A percentile compares a stretch with the other conserved stretches of the same genome.
Evolutionary conservation across 2,113 vertebrate genomes (phyloP).

Genomic region (Larimichthys crocea): DNA sequence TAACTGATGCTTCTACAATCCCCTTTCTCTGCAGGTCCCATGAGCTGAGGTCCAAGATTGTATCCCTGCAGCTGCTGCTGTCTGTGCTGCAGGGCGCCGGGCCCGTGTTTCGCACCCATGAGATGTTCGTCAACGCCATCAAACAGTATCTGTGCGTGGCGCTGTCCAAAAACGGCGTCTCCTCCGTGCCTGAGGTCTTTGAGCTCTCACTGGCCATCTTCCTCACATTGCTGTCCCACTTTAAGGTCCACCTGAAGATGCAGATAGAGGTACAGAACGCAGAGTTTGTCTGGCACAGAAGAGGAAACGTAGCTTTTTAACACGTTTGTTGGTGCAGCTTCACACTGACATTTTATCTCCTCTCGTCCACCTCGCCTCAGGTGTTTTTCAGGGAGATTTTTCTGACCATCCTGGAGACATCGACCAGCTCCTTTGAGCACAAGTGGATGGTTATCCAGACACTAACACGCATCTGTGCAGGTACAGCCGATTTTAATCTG

Average conservation of each 20-base stretch:
- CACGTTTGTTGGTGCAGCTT: background rate
- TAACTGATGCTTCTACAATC: background rate
- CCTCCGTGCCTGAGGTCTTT: constrained; percentile 97
- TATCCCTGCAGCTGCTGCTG: constrained; percentile 95
- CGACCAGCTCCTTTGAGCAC: constrained; percentile 97
- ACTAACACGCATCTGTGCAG: constrained; percentile 98
- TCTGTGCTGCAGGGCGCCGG: constrained; percentile 96
- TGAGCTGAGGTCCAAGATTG: constrained; percentile 95
- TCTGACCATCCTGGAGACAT: constrained; percentile 97
- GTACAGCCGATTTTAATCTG: constrained; percentile 71
- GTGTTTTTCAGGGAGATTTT: constrained; percentile 99
- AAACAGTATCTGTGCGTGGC: constrained; percentile 99
- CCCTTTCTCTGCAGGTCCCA: constrained; percentile 88
- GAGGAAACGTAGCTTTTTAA: too few species aligned
- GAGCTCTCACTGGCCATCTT: constrained; percentile 99
- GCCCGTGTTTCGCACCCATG: constrained; percentile 94
- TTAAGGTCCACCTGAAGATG: constrained; percentile 99
- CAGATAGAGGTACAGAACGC: constrained; percentile 92
- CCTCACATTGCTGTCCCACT: constrained; percentile 96
- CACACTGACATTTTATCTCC: background rate
- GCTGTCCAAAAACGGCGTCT: constrained; percentile 96
- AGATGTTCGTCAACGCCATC: constrained; percentile 99
- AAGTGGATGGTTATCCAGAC: constrained; percentile 99
- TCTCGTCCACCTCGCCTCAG: constrained; percentile 68
- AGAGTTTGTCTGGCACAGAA: background rate